Conservation (phyloP, 2,888 invertebrate species). For the Mimumesa dahlbomi region DNA sequence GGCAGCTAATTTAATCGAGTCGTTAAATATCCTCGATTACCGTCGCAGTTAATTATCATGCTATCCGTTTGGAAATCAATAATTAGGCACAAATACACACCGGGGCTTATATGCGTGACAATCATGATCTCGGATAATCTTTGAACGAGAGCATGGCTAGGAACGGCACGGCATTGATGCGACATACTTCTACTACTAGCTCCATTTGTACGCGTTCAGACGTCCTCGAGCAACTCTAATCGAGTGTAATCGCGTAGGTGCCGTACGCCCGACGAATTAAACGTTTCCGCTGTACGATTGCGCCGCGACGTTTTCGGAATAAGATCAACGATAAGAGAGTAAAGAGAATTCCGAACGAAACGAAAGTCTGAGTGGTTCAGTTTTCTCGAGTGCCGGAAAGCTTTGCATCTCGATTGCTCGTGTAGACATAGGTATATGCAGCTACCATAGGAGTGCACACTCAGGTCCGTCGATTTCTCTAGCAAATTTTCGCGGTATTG, state of each 20-base stretch:
- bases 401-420: slow-evolving; percentile 10
- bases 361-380: slow-evolving; percentile 6
- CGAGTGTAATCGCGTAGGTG: slow-evolving; percentile 75
- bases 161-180: slow-evolving; percentile 19
- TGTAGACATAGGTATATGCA: neutral
- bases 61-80: no score
- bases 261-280: slow-evolving; percentile 67
- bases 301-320: slow-evolving; percentile 23
- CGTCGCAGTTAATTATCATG: slow-evolving; percentile 11
- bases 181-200: slow-evolving; percentile 61
- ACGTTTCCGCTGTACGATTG: slow-evolving; percentile 52
- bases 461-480: neutral
- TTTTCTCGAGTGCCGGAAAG: neutral
- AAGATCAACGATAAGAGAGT: slow-evolving; percentile 11
- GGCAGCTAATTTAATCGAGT: slow-evolving; percentile 31
- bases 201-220: slow-evolving; percentile 57
- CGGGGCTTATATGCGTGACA: no score
- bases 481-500: neutral
- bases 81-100: no score
- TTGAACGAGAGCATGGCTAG: slow-evolving; percentile 14
- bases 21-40: slow-evolving; percentile 19
- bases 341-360: slow-evolving; percentile 7
- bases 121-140: neutral
- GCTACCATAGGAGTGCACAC: neutral
- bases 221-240: slow-evolving; percentile 72